phyloP scores from a whole-genome alignment of 1,140 invertebrate species.

The Monochamus saltuarius region DNA sequence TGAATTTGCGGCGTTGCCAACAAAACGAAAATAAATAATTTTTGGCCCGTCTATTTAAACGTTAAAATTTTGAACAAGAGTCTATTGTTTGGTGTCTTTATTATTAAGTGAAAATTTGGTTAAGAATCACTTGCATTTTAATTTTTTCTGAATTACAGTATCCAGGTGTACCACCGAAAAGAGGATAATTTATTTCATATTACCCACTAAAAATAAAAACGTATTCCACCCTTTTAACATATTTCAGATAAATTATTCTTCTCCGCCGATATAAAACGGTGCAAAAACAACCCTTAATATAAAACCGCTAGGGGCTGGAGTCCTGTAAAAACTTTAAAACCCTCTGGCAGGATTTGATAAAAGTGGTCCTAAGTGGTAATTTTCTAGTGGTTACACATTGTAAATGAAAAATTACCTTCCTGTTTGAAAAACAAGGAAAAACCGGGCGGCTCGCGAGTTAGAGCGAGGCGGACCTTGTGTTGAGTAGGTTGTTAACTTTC shows the following conservation, averaged over 20 bases:
- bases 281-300: slow-evolving; percentile 14
- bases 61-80: no score
- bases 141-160: no score
- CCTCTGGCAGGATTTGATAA: slow-evolving; percentile 32
- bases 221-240: slow-evolving; percentile 35
- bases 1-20: no score
- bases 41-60: no score
- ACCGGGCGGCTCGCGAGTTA: neutral
- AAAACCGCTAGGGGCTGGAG: slow-evolving; percentile 20
- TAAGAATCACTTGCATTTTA: no score
- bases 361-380: slow-evolving; percentile 41
- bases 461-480: slow-evolving; percentile 10
- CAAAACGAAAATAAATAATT: no score
- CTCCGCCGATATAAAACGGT: slow-evolving; percentile 4
- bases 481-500: slow-evolving; percentile 15
- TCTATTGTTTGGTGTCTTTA: no score
- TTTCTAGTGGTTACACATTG: slow-evolving; percentile 38
- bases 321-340: slow-evolving; percentile 20
- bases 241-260: slow-evolving; percentile 34
- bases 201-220: slow-evolving; percentile 27
- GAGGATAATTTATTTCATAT: slow-evolving; percentile 16
- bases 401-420: slow-evolving; percentile 36
- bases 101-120: no score
- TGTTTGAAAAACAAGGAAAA: slow-evolving; percentile 25
- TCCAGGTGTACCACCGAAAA: neutral